Conservation (phyloP, 2,113 vertebrate genomes). For the Psittacula cyanocephala region DNA sequence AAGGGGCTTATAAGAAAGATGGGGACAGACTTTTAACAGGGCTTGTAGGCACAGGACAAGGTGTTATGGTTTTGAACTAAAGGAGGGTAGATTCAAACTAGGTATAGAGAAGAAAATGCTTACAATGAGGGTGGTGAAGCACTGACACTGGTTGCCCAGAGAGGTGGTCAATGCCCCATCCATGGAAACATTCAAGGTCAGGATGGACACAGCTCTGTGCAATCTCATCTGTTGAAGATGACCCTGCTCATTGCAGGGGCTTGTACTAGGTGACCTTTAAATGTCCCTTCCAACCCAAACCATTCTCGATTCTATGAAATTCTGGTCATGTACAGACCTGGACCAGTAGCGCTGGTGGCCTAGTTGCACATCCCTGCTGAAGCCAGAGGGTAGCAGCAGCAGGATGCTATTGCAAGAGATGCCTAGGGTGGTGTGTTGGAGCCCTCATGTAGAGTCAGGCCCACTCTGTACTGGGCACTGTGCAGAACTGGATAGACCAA, state of each 20-base stretch:
- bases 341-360: neutral
- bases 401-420: neutral
- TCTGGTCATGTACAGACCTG: neutral
- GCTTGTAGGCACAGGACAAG: fast-evolving
- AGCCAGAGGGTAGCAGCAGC: neutral
- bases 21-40: neutral
- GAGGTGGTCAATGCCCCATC: no score
- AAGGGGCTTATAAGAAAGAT: neutral
- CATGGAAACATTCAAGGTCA: neutral
- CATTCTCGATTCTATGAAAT: neutral
- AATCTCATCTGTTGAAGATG: neutral
- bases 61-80: neutral
- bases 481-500: neutral
- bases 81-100: no score
- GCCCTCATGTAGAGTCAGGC: neutral
- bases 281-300: neutral
- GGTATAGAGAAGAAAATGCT: fast-evolving
- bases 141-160: neutral
- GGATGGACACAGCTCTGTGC: neutral
- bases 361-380: neutral
- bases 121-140: fast-evolving
- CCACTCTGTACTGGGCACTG: fast-evolving
- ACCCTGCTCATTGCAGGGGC: neutral
- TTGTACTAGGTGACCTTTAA: neutral
- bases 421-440: neutral